Base-by-base conservation (phyloP, 2,797 vertebrate species). In the Alectoris magna region DNA sequence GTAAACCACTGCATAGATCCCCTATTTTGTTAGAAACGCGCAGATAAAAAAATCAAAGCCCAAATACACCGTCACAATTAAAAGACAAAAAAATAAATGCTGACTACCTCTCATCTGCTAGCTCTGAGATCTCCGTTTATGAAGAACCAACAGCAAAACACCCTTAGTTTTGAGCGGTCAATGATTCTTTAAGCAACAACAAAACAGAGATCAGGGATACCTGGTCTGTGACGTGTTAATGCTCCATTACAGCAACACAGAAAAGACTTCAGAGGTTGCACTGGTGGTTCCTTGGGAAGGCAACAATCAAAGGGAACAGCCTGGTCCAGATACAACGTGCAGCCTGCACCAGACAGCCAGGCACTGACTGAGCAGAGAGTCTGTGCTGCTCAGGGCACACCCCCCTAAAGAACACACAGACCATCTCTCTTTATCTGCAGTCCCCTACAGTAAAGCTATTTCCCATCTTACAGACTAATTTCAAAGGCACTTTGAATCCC, bases 41-140 rank as follows among this genome's bases (percentile, higher is more conserved):
- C 27, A 60, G 59, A 89, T n/a, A 93, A 75, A 93, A 75, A 93
- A 85, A 83, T 26, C 81, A 93, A 72, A 87, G 59, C 43, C 31
- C n/a, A 78, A 90, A 76, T 5, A 14, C 29, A 36, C 23, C 48
- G 10, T 5, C 2, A 6, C n/a, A 66, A 78, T 72, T 82, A 49
- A 76, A 82, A 43, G 18, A 8, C 1, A 43, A 1, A 6, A 78
- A 31, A 24, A 78, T 22, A 27, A 3, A 3, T 11, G 10, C 22
- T n/a, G 10, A 75, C 36, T 24, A 34, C 23, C 48, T 63, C 44
- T 58, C 55, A 59, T 59, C 43, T 63, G 24, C 77, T 68, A 36
- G 18, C 55, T 58, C 41, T 9, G 49, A 80, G 38, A 31, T 59
- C 24, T 17, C 44, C 7, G 11, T 38, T 89, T 58, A 49, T 60